Evolutionary conservation across 1,140 invertebrate genomes (phyloP), one percentile per base, ranked within the genome.

Genomic region (Lamellibrachia luymesi): DNA sequence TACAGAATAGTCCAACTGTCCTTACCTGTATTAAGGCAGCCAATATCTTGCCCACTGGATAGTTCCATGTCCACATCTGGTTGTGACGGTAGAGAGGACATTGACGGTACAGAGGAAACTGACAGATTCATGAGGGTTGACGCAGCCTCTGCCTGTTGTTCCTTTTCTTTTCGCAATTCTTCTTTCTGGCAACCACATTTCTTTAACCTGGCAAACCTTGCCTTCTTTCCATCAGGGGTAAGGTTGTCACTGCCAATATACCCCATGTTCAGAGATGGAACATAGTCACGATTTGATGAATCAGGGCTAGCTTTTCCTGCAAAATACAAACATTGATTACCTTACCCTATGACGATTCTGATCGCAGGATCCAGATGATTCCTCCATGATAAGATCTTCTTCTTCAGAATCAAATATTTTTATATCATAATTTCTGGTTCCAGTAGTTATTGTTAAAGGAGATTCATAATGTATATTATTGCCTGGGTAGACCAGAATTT

Each of bases 291-390:
- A 91, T 22, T 91, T 8, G 6, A 13, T 6, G 50, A 6, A 91
- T 91, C 90, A 91, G 50, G 6, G 90, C 90, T 91, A 91, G 90
- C 90, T 91, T 91, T 91, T 8, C 90, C 90, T 91, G 90, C 22
- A 91, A 91, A 91, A 91, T 1, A 38, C 38, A 38, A 38, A 38
- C 38, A 38, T 38, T 38, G 38, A 38, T 38, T 38, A 38, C 38
- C 38, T 38, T 38, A 38, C 38, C 38, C 38, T 38, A n/a, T n/a
- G n/a, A n/a, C n/a, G n/a, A n/a, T n/a, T n/a, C n/a, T n/a, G n/a
- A n/a, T n/a, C n/a, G n/a, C n/a, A n/a, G n/a, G 0, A 38, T 38
- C 38, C 38, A 38, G 38, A 38, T 38, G 38, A 38, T 1, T 38
- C 38, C 38, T 38, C 38, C 38, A 38, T 38, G 38, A 38, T 38